Evolutionary conservation across 2,113 vertebrate species (phyloP), one percentile per base, ranked within the genome.

Genomic region (Pipra filicauda): DNA sequence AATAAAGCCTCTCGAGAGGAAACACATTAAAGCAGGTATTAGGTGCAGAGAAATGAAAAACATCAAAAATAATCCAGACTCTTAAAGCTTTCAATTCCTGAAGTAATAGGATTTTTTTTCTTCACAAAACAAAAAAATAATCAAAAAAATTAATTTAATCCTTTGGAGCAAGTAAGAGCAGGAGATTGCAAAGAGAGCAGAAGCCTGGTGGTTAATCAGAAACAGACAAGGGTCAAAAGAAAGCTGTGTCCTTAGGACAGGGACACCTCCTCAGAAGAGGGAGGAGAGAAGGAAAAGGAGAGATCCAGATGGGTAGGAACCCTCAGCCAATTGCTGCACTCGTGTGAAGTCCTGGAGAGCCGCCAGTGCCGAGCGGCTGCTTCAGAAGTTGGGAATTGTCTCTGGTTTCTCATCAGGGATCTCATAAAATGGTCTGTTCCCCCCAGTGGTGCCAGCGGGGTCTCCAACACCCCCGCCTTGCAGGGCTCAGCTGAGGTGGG

Each of bases 231-330:
- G 88, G 52, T 88, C 44, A 79, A 84, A 91, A 87, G 22, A 81
- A 85, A 69, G 57, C 65, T 41, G 33, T 44, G 48, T 51, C 62
- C 76, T 87, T 35, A 93, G 57, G 85, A 59, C 49, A 69, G 43
- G 27, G 85, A 39, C 27, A 66, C 16, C 54, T 77, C 33, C 87
- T 70, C 26, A 20, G 75, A 69, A 65, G 62, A 85, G 44, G 54
- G 84, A 95, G 57, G 76, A 89, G 76, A 93, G 75, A 62, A 95
- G 92, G 65, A 96, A 78, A 61, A 91, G 43, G 88, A 94, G 79
- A 95, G 70, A 94, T 93, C 70, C 93, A 93, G 80, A 59, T 61
- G 69, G 86, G 88, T 95, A 94, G 93, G 92, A 96, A 95, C 76
- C 93, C 91, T 96, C 92, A 91, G 93, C 80, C 93, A 91, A 30